These are phyloP conservation scores for Oxystoma pomonae DNA, from an alignment of 2,888 invertebrate species.

Conservation along the genomic window DNA sequence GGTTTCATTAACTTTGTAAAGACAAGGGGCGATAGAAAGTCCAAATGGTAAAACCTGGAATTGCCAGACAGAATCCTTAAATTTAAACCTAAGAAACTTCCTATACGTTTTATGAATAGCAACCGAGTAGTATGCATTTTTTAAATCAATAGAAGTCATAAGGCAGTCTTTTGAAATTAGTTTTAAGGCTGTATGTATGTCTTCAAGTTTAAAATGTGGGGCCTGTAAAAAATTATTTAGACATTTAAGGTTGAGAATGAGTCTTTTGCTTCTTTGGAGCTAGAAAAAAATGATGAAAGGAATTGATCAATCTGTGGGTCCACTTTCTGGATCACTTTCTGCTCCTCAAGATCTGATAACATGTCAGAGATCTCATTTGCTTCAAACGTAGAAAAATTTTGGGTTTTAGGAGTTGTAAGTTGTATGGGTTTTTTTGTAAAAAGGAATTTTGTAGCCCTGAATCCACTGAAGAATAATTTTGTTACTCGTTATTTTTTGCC, in stretches of 20 bases:
- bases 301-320: not conserved
- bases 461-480: not conserved
- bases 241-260: not conserved
- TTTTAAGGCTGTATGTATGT: not conserved
- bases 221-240: not conserved
- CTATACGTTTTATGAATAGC: not conserved
- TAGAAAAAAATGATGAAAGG: not conserved
- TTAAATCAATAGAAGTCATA: not conserved
- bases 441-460: not conserved
- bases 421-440: not conserved
- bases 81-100: not conserved
- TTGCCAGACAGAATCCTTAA: not conserved
- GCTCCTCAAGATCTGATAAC: not conserved
- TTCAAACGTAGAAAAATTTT: not conserved
- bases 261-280: not conserved
- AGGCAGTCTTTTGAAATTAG: not conserved
- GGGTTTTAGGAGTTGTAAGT: not conserved
- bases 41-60: not conserved
- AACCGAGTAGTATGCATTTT: not conserved
- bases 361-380: not conserved
- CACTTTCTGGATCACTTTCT: not conserved
- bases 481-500: not conserved
- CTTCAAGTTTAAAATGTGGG: not conserved
- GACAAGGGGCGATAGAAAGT: not conserved
- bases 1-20: constrained; percentile 3